These are phyloP conservation scores for Nebria salina DNA, from an alignment of 2,888 invertebrate genomes.

Conservation along the genomic window DNA sequence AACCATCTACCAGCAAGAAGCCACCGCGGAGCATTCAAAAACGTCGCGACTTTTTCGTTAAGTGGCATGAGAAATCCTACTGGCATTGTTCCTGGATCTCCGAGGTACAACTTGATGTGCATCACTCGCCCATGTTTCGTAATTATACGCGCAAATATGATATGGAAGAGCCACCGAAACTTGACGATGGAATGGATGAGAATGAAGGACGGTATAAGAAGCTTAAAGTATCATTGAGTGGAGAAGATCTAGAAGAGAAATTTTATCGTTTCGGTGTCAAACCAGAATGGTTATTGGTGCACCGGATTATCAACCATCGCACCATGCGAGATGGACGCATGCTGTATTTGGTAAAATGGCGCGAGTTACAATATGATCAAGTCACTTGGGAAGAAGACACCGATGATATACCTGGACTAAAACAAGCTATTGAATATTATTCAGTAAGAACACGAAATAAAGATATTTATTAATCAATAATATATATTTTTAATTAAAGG, in stretches of 20 bases:
- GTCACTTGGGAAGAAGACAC: conserved; percentile 98
- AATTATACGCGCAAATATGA: conserved; percentile 95
- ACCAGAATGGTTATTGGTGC: conserved; percentile 97
- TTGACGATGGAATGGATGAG: conserved; percentile 89
- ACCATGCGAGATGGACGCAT: conserved; percentile 83
- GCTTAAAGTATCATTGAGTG: conserved; percentile 71
- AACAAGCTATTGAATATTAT: conserved; percentile 90
- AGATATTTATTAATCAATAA: neutral
- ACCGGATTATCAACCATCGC: conserved; percentile 95
- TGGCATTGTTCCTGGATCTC: conserved; percentile 99
- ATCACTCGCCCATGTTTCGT: conserved; percentile 92
- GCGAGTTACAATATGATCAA: conserved; percentile 95
- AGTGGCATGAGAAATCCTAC: conserved; percentile 96
- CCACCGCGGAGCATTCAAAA: conserved; percentile 65
- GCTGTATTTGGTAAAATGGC: conserved; percentile 96
- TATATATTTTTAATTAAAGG: conserved; percentile 61
- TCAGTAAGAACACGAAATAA: conserved; percentile 63
- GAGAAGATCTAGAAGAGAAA: conserved; percentile 74
- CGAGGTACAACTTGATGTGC: conserved; percentile 92
- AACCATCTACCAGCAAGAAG: conserved; percentile 69
- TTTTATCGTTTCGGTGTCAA: conserved; percentile 92
- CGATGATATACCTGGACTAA: conserved; percentile 87
- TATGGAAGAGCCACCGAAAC: conserved; percentile 96
- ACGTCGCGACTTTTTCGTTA: conserved; percentile 95
- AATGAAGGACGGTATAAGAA: conserved; percentile 77